Base-by-base conservation (phyloP, 2,888 invertebrate species). In the Pediacus dermestoides region DNA sequence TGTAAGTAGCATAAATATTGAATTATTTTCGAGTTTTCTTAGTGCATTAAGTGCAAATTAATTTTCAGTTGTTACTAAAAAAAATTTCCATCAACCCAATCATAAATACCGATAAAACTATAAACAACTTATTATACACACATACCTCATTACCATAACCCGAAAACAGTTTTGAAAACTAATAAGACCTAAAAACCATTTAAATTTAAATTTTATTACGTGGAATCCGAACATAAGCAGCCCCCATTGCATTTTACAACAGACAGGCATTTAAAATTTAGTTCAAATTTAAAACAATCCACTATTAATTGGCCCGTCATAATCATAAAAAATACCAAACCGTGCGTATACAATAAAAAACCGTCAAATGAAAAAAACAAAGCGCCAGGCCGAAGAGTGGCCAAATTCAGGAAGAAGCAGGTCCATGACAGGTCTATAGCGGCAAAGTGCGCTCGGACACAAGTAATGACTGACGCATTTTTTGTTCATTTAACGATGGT, bases 401-500 rank as follows among this genome's bases (percentile, higher is more conserved):
- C n/a, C n/a, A n/a, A n/a, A n/a, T n/a, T n/a, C n/a, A n/a, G n/a
- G n/a, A n/a, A n/a, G n/a, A n/a, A n/a, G n/a, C n/a, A n/a, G n/a
- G n/a, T n/a, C n/a, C n/a, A n/a, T n/a, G n/a, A n/a, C n/a, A n/a
- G n/a, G n/a, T n/a, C n/a, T n/a, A n/a, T n/a, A n/a, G n/a, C n/a
- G n/a, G n/a, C n/a, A n/a, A n/a, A n/a, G n/a, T 41, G 25, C 31
- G 43, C 40, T 42, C 43, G 44, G 50, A 52, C 49, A 52, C 46
- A 48, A 39, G 48, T 50, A 48, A 48, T 52, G 52, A 52, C 48
- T 49, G 52, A 49, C 50, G 48, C 47, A 49, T 58, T 55, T 55
- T 56, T 58, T 57, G 57, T 59, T 57, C 54, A 55, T 53, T 60
- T 58, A 58, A 59, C 57, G 58, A 58, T 55, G 57, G 58, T 57